Base-by-base conservation (phyloP, 2,888 invertebrate species). In the Linyphia triangularis region DNA sequence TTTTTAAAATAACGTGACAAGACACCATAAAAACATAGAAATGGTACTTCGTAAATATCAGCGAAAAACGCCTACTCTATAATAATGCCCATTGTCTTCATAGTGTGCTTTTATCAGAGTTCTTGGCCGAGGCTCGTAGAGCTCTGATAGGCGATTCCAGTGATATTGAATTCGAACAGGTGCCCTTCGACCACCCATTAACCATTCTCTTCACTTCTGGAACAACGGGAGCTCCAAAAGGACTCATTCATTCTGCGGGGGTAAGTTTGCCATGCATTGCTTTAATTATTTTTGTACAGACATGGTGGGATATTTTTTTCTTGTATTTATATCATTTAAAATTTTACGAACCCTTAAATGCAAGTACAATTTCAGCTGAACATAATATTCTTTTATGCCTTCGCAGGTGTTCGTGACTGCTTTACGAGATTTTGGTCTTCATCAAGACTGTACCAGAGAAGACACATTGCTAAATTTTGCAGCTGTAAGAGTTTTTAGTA, bases 171-270 rank as follows among this genome's bases (percentile, higher is more conserved):
- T 86, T 65, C 26, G 86, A 81, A 37, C 72, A 94, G 91, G 93
- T 94, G 2, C 93, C 94, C 0, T 94, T 94, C 91, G 92, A 93
- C 91, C 94, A 94, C 91, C 94, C 94, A 0, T 91, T 94, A 30
- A 94, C 93, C 90, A 94, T 94, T 78, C 93, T 94, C 93, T 94
- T 94, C 91, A 94, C 94, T 0, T 94, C 94, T 0, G 94, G 94
- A 9, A 94, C 94, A 6, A 94, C 94, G 0, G 94, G 94, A 1
- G 92, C 92, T 26, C 94, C 94, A 33, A 94, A 94, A 92, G 94
- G 94, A 91, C 94, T 94, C 92, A 94, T 94, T 7, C 94, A 94
- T 91, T 94, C 94, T 19, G 93, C 92, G 43, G 94, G 94, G 90
- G 94, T 94, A 91, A 92, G 93, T 91, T 28, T 28, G 19, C n/a